Evolutionary conservation across 53 echinoderm and acorn worm genomes (phyloP).

Genomic region (Mesocentrotus franciscanus): DNA sequence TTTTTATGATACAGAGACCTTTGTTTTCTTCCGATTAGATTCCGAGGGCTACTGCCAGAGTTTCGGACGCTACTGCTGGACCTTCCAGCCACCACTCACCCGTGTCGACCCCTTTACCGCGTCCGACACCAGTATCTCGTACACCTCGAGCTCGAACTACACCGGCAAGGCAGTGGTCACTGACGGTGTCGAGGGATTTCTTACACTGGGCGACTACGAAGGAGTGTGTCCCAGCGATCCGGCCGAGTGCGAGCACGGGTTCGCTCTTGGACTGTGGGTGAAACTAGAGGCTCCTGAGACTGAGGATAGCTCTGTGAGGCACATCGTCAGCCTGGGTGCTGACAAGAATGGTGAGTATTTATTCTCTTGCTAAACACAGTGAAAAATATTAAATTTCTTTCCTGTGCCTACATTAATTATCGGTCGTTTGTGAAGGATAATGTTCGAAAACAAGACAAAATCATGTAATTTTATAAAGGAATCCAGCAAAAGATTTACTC

Average conservation of each 20-base stretch:
- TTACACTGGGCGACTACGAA: constrained; percentile 75
- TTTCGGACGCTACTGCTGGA: constrained; percentile 78
- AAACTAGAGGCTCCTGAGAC: constrained; percentile 57
- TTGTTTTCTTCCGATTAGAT: not conserved
- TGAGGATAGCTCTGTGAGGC: constrained; percentile 44
- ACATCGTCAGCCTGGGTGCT: constrained; percentile 81
- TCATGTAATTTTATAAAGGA: not conserved
- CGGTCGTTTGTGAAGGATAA: too few species aligned
- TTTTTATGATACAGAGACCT: not conserved
- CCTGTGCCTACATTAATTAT: too few species aligned
- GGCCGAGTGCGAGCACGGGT: constrained; percentile 77
- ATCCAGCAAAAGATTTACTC: too few species aligned
- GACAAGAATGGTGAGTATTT: constrained; percentile 74
- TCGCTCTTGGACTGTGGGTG: constrained; percentile 84
- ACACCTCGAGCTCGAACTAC: constrained; percentile 63
- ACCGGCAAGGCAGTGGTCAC: constrained; percentile 73
- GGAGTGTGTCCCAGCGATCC: constrained; percentile 80
- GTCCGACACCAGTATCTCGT: constrained; percentile 60
- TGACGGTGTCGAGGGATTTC: constrained; percentile 70
- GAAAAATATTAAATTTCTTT: too few species aligned
- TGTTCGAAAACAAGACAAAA: not conserved
- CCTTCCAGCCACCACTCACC: constrained; percentile 76
- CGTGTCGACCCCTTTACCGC: constrained; percentile 62
- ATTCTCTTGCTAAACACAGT: too few species aligned
- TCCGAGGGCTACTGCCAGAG: constrained; percentile 63